A percentile compares a stretch with the other conserved stretches of the same genome.
These are phyloP conservation scores for Empidonax alnorum DNA, from an alignment of 2,113 vertebrate species.

Conservation along the genomic window DNA sequence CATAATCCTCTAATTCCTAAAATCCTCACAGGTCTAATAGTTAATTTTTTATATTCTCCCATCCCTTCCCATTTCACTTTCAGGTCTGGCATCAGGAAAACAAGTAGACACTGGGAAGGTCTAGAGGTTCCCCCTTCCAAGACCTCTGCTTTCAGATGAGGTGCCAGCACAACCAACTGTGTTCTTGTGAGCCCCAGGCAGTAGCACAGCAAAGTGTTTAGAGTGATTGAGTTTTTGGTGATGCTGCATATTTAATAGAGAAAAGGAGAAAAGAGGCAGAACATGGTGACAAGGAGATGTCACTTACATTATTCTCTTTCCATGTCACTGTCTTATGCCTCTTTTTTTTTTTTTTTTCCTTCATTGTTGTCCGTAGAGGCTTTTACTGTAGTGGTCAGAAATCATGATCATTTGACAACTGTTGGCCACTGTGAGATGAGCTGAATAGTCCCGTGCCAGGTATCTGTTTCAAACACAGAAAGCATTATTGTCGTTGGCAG, in stretches of 20 bases:
- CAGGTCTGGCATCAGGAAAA: not conserved
- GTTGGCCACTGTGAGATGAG: not conserved
- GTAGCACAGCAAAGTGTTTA: not conserved
- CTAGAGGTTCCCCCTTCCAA: not conserved
- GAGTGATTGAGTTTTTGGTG: not conserved
- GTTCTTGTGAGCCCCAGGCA: not conserved
- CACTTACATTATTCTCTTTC: not conserved
- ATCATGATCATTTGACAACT: not conserved
- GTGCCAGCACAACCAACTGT: not conserved
- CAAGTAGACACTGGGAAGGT: not conserved
- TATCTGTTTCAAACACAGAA: conserved; percentile 21
- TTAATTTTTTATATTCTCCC: not conserved
- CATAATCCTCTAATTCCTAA: not conserved
- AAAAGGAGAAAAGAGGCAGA: not conserved
- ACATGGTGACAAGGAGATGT: not conserved
- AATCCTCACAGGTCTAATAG: not conserved
- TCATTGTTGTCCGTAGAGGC: not conserved
- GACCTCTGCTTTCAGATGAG: not conserved
- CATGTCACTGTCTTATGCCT: accelerated
- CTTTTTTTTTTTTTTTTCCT: not conserved
- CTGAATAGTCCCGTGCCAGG: conserved; percentile 5
- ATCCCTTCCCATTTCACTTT: not conserved
- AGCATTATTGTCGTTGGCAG: not conserved
- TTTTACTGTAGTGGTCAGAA: not conserved
- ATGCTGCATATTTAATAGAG: not conserved